Evolutionary conservation across 2,888 invertebrate species (phyloP).

Genomic region (Melanophora roralis): DNA sequence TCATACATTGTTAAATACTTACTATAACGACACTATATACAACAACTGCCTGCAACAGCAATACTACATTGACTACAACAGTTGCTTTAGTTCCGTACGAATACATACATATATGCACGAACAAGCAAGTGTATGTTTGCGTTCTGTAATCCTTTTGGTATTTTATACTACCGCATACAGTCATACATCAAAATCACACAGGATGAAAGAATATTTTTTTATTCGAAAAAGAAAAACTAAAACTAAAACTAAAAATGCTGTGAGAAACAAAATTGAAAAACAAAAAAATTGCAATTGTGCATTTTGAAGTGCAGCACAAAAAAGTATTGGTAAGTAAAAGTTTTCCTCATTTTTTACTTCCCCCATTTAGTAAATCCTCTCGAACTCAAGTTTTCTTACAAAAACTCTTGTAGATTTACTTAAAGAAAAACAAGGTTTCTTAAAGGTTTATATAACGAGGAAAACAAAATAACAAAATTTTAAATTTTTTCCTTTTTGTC

Average conservation of each 20-base stretch:
- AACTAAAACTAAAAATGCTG: background rate
- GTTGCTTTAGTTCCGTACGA: constrained; percentile 3
- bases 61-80: constrained; percentile 6
- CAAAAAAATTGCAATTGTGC: constrained; percentile 47
- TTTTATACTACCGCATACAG: constrained; percentile 54
- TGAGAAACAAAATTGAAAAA: constrained; percentile 17
- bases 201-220: constrained; percentile 41
- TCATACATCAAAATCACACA: constrained; percentile 63
- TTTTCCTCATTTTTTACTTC: background rate
- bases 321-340: constrained; percentile 19
- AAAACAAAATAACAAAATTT: too few relatives aligned
- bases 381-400: constrained; percentile 30
- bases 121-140: constrained; percentile 4
- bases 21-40: constrained; percentile 2
- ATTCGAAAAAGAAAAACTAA: background rate
- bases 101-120: background rate
- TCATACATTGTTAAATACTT: constrained; percentile 25
- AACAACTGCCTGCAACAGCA: background rate
- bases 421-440: constrained; percentile 6
- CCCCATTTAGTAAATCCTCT: background rate
- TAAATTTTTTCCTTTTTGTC: too few relatives aligned
- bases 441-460: background rate
- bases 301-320: constrained; percentile 49
- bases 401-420: background rate
- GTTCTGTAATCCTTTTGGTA: constrained; percentile 53